phyloP scores from a whole-genome alignment of 2,797 vertebrate genomes.

The Dryobates pubescens region DNA sequence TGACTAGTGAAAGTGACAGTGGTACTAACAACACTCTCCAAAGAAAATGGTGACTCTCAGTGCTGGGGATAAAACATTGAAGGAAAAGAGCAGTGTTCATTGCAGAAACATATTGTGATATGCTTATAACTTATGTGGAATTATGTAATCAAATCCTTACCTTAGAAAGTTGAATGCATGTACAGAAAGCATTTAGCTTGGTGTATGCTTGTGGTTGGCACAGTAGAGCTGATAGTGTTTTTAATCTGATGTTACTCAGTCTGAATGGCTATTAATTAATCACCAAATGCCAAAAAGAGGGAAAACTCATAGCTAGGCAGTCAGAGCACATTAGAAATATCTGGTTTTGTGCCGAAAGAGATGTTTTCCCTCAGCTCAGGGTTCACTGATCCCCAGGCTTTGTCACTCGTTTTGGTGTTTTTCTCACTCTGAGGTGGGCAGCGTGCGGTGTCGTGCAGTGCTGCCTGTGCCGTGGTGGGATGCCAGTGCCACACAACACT shows the following conservation, averaged over 20 bases:
- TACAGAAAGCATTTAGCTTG: background rate
- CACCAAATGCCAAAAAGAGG: background rate
- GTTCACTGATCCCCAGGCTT: background rate
- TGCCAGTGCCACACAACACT: slow-evolving; percentile 68
- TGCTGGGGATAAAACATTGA: background rate
- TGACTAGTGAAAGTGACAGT: fast-evolving
- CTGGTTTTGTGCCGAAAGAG: background rate
- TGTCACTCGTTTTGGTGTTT: background rate
- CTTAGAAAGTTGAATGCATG: background rate
- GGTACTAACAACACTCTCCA: background rate
- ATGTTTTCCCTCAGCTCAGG: background rate
- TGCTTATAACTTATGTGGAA: background rate
- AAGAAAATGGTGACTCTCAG: background rate
- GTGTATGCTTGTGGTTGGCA: background rate
- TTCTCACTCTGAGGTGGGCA: background rate
- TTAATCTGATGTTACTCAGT: background rate
- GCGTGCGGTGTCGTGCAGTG: background rate
- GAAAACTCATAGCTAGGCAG: background rate
- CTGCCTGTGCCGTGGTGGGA: background rate
- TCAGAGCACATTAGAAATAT: background rate
- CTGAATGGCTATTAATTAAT: slow-evolving; percentile 24
- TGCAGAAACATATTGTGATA: background rate
- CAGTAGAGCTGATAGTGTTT: background rate
- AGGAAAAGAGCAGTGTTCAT: background rate
- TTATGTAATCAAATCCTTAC: background rate